Conservation (phyloP, 2,888 invertebrate genomes). For the Apomyelois bistriatella region DNA sequence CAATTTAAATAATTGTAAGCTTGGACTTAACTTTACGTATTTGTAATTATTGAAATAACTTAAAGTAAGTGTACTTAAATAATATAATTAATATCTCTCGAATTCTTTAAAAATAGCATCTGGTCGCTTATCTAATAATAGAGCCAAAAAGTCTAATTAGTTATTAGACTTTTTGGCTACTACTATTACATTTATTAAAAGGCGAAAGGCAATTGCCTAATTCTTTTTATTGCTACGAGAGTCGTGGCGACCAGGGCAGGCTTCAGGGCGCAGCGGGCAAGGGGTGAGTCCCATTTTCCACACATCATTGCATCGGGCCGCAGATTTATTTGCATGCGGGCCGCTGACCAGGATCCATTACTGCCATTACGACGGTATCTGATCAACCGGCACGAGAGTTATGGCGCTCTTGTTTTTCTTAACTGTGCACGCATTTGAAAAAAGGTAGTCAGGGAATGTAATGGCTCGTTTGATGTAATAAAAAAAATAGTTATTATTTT, state of each 20-base stretch:
- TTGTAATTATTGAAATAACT: too few relatives aligned
- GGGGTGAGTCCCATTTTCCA: slow-evolving; percentile 76
- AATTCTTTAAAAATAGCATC: too few relatives aligned
- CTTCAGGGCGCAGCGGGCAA: slow-evolving; percentile 37
- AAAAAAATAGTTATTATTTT: not conserved
- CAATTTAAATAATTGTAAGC: too few relatives aligned
- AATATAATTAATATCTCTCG: too few relatives aligned
- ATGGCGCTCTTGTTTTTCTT: slow-evolving; percentile 75
- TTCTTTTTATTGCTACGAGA: slow-evolving; percentile 3
- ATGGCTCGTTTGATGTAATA: slow-evolving; percentile 48
- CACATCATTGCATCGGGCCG: slow-evolving; percentile 80
- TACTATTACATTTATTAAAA: not conserved
- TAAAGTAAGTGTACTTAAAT: too few relatives aligned
- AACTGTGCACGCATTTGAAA: slow-evolving; percentile 53
- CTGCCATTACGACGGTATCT: slow-evolving; percentile 76
- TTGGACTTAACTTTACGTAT: too few relatives aligned
- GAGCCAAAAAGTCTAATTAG: too few relatives aligned
- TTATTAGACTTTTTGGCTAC: too few relatives aligned
- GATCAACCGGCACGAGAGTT: slow-evolving; percentile 77
- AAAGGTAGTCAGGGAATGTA: slow-evolving; percentile 57
- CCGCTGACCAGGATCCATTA: slow-evolving; percentile 80
- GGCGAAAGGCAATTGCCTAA: slow-evolving; percentile 5
- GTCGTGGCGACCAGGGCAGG: not conserved
- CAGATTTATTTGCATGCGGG: slow-evolving; percentile 81
- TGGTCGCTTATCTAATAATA: too few relatives aligned